Conservation (phyloP, 53 echinoderm and acorn worm genomes). For the Henricia sp. region DNA sequence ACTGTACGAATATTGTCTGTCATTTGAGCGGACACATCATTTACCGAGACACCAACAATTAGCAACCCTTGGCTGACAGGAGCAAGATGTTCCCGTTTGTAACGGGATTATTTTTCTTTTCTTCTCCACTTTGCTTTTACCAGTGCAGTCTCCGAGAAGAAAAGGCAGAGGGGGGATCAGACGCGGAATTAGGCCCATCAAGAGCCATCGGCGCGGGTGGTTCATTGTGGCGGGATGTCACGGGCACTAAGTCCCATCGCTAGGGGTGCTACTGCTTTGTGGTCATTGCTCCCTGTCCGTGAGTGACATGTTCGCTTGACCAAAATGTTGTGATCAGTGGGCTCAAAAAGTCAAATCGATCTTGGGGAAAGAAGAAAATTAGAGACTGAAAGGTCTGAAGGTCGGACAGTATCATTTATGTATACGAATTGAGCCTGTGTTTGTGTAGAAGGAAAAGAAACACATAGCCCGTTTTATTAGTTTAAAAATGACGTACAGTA, state of each 20-base stretch:
- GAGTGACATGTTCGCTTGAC: slow-evolving; percentile 27
- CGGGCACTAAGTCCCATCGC: slow-evolving; percentile 16
- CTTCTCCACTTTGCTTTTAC: neutral
- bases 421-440: too few relatives aligned
- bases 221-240: slow-evolving; percentile 10
- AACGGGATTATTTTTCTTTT: neutral
- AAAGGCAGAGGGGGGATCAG: slow-evolving; percentile 12
- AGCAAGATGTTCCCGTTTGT: slow-evolving; percentile 15
- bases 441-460: too few relatives aligned
- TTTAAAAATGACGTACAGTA: too few relatives aligned
- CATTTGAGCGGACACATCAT: neutral
- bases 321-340: too few relatives aligned
- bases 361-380: too few relatives aligned
- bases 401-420: too few relatives aligned
- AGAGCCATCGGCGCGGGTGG: neutral
- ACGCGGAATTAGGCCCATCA: neutral
- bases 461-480: too few relatives aligned
- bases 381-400: too few relatives aligned
- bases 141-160: neutral
- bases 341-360: too few relatives aligned
- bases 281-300: neutral
- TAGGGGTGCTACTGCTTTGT: neutral
- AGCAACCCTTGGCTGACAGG: slow-evolving; percentile 27
- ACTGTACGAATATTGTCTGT: slow-evolving; percentile 30
- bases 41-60: neutral